Percentiles rank a stretch among this genome's conserved stretches.
Conservation (phyloP, 2,113 vertebrate species). For the Crotalus viridis region DNA sequence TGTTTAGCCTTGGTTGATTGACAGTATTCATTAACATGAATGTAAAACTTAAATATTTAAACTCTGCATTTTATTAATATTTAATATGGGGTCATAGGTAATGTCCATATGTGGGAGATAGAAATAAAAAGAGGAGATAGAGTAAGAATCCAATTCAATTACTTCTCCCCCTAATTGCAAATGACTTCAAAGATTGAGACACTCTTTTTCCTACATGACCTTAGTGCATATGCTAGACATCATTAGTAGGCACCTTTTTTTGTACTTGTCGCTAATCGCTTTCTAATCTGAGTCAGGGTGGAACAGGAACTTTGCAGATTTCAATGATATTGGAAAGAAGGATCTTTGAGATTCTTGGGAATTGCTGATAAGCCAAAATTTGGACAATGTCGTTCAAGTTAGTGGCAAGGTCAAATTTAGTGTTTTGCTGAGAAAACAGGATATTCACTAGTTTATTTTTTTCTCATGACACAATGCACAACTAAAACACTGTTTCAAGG, state of each 20-base stretch:
- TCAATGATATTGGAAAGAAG: conserved; percentile 28
- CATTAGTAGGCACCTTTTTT: conserved; percentile 62
- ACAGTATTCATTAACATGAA: conserved; percentile 72
- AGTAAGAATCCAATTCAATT: conserved; percentile 64
- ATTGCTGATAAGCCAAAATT: conserved; percentile 3
- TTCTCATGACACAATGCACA: background rate
- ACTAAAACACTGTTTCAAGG: background rate
- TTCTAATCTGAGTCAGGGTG: conserved; percentile 16
- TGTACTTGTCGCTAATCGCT: conserved; percentile 61
- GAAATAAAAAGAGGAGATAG: conserved; percentile 63
- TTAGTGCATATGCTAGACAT: conserved; percentile 65
- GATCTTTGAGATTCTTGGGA: background rate
- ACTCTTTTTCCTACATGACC: conserved; percentile 65
- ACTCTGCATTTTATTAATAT: conserved; percentile 73
- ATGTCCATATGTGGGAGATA: conserved; percentile 67
- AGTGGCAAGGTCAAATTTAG: background rate
- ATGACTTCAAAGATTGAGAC: conserved; percentile 67
- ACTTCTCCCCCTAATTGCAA: conserved; percentile 69
- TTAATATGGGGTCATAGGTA: conserved; percentile 70
- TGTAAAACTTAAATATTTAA: conserved; percentile 73
- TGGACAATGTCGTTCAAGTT: background rate
- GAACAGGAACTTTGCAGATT: conserved; percentile 3
- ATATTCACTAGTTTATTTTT: background rate
- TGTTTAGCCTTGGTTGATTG: conserved; percentile 66
- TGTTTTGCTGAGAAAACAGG: background rate